Evolutionary conservation across 2,113 vertebrate genomes (phyloP).

Genomic region (Puffinus mauretanicus): DNA sequence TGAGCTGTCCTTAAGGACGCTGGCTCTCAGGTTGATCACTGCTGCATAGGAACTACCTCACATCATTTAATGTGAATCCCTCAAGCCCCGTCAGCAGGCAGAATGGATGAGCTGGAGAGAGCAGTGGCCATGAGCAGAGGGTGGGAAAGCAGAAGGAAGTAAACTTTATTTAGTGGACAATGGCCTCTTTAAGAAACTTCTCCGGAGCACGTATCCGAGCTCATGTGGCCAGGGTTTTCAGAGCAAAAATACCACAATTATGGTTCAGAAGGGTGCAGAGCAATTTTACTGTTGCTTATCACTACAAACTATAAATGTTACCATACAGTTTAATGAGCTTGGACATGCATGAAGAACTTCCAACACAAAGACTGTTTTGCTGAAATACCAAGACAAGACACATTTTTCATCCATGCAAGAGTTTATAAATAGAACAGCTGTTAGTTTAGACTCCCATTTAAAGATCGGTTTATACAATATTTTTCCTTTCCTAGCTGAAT

Average conservation of each 20-base stretch:
- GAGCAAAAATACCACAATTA: conserved; percentile 15
- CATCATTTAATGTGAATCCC: not conserved
- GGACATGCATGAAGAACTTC: not conserved
- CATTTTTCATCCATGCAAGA: not conserved
- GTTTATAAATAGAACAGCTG: conserved; percentile 57
- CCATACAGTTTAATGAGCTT: conserved; percentile 4
- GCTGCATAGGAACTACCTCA: not conserved
- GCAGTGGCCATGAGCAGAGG: not conserved
- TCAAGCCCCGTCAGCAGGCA: not conserved
- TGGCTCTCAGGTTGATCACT: not conserved
- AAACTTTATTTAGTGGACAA: conserved; percentile 36
- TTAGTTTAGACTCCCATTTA: not conserved
- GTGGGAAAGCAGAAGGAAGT: conserved; percentile 11
- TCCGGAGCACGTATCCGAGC: not conserved
- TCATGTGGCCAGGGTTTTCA: conserved; percentile 18
- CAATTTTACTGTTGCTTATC: conserved; percentile 2
- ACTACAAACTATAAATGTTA: conserved; percentile 15
- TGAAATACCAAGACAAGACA: conserved; percentile 21
- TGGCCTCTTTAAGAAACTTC: conserved; percentile 10
- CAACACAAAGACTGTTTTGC: conserved; percentile 20
- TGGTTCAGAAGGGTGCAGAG: not conserved
- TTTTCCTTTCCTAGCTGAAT: not conserved
- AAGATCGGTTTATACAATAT: not conserved
- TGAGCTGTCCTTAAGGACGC: not conserved
- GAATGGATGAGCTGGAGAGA: not conserved